Conservation (phyloP, 1,140 invertebrate genomes). For the Pseudomyrmex sp. region DNA sequence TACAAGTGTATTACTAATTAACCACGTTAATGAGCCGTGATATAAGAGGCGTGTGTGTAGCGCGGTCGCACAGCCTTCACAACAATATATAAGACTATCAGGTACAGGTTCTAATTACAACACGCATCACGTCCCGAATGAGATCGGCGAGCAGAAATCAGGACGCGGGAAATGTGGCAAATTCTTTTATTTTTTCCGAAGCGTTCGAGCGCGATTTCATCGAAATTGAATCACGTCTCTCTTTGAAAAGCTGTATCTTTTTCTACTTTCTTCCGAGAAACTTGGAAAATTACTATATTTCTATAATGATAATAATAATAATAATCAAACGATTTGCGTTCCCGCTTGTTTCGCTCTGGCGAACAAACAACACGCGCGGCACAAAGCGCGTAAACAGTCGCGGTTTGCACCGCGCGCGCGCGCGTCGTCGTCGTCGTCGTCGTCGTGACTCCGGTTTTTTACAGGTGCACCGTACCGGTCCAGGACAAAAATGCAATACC, state of each 20-base stretch:
- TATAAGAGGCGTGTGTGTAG: constrained; percentile 61
- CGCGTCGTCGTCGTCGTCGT: too few relatives aligned
- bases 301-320: too few relatives aligned
- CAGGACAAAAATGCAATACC: constrained; percentile 49
- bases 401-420: not conserved
- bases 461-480: constrained; percentile 56
- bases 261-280: not conserved
- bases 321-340: not conserved
- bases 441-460: constrained; percentile 29
- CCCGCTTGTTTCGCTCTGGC: not conserved
- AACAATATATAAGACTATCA: constrained; percentile 26
- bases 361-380: not conserved
- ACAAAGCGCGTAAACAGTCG: not conserved
- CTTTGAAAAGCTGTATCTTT: not conserved
- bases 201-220: not conserved
- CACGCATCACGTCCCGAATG: not conserved
- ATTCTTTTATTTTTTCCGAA: constrained; percentile 30
- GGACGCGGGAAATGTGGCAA: not conserved
- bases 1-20: constrained; percentile 67
- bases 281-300: not conserved
- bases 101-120: constrained; percentile 33
- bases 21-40: constrained; percentile 67
- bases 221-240: not conserved
- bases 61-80: constrained; percentile 14
- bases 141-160: constrained; percentile 10